A percentile compares a stretch with the other conserved stretches of the same genome.
phyloP scores from a whole-genome alignment of 1,140 invertebrate genomes.

The Drosophila erecta region DNA sequence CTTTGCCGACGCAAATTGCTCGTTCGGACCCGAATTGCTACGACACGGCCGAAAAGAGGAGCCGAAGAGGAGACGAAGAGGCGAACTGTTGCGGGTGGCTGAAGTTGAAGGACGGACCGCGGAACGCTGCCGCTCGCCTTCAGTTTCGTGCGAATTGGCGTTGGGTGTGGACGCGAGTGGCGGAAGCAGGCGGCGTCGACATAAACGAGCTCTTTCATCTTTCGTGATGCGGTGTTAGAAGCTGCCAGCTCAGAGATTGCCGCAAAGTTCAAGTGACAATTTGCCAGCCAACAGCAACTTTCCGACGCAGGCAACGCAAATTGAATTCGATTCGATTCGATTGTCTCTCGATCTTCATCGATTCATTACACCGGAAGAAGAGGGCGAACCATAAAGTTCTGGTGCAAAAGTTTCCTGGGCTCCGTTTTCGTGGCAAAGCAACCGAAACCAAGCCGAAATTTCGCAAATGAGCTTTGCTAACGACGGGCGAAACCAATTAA shows the following conservation, averaged over 20 bases:
- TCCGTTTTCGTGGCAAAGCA: constrained; percentile 10
- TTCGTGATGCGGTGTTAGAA: constrained; percentile 41
- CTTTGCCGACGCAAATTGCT: constrained; percentile 57
- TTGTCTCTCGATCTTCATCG: constrained; percentile 32
- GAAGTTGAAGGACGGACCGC: constrained; percentile 71
- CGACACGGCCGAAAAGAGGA: constrained; percentile 6
- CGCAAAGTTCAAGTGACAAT: constrained; percentile 59
- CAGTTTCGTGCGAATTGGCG: constrained; percentile 56
- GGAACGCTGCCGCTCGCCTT: constrained; percentile 36
- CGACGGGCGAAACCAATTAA: constrained; percentile 52
- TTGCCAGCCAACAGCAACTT: constrained; percentile 30
- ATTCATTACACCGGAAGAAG: constrained; percentile 21
- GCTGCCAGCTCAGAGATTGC: constrained; percentile 37
- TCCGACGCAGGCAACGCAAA: constrained; percentile 29
- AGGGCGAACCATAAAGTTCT: constrained; percentile 12
- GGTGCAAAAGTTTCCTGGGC: constrained; percentile 27
- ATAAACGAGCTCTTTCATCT: constrained; percentile 11
- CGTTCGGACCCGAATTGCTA: constrained; percentile 8
- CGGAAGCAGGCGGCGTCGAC: constrained; percentile 17
- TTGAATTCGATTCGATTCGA: constrained; percentile 35
- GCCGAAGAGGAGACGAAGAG: constrained; percentile 4
- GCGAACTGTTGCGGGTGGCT: constrained; percentile 36
- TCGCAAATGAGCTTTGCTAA: constrained; percentile 13
- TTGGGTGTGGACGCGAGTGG: constrained; percentile 52
- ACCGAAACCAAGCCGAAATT: constrained; percentile 19